These are phyloP conservation scores for Apamea crenata DNA, from an alignment of 2,888 invertebrate species.

Conservation along the genomic window DNA sequence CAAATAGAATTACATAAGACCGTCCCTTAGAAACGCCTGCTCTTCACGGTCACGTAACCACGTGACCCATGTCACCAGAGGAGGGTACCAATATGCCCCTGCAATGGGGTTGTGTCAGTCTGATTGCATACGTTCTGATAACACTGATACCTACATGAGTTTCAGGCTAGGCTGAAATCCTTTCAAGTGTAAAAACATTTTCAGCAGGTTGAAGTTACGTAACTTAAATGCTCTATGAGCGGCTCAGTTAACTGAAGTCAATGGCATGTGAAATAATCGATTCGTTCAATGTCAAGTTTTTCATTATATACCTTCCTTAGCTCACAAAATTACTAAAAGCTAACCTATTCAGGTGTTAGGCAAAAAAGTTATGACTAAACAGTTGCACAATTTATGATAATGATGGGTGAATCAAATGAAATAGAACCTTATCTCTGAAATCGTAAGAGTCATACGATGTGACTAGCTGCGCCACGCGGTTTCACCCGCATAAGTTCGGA, in stretches of 20 bases:
- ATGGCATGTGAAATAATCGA: slow-evolving; percentile 34
- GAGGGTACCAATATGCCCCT: background rate
- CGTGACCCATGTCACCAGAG: no score
- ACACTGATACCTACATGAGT: background rate
- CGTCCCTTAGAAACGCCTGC: no score
- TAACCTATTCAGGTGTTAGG: background rate
- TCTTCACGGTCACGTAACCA: no score
- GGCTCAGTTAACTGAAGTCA: slow-evolving; percentile 29
- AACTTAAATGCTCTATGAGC: slow-evolving; percentile 7
- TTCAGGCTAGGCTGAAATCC: background rate
- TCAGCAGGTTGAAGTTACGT: background rate
- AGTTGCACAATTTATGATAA: background rate
- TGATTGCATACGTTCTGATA: background rate
- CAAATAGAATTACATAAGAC: no score
- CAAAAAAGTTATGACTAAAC: background rate
- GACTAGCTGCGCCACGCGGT: no score
- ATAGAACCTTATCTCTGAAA: background rate
- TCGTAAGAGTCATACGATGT: background rate
- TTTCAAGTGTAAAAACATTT: slow-evolving; percentile 14
- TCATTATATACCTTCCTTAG: background rate
- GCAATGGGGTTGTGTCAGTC: background rate
- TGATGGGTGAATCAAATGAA: background rate
- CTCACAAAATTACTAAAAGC: background rate
- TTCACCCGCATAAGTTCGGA: no score
- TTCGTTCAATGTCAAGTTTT: slow-evolving; percentile 39